Evolutionary conservation across 2,113 vertebrate genomes (phyloP).

Genomic region (Galbula dea): DNA sequence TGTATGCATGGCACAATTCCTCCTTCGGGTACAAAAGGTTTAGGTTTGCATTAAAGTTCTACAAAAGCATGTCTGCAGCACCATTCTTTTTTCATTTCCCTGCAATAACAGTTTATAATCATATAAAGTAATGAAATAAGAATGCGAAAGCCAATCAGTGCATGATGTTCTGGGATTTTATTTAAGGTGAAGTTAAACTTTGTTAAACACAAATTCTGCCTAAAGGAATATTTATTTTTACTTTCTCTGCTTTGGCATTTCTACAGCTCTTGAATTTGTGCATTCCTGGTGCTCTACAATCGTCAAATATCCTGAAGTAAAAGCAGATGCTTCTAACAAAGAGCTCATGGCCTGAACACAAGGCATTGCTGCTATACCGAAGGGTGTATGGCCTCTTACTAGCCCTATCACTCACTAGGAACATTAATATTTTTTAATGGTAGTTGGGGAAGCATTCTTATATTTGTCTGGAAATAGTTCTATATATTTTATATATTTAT

Average conservation of each 20-base stretch:
- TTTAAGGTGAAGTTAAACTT: background rate
- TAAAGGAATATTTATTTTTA: background rate
- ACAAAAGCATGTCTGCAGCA: background rate
- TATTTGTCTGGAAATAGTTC: background rate
- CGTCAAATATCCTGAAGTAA: background rate
- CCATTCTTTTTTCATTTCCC: background rate
- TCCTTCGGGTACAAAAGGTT: background rate
- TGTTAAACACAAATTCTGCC: background rate
- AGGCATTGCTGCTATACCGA: accelerated
- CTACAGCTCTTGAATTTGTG: background rate
- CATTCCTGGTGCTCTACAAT: background rate
- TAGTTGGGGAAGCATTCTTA: background rate
- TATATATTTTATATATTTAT: background rate
- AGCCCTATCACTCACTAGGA: background rate
- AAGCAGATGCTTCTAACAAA: background rate
- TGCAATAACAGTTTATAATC: background rate
- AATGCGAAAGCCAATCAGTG: background rate
- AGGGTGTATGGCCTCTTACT: background rate
- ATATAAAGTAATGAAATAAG: background rate
- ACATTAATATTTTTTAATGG: background rate
- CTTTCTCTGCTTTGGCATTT: background rate
- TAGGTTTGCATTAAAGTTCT: background rate
- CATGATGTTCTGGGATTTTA: background rate
- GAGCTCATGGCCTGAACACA: background rate
- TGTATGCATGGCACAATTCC: accelerated